A percentile compares a stretch with the other conserved stretches of the same genome.
phyloP scores from a whole-genome alignment of 2,797 vertebrate genomes.

The Philypnodon macrostomus region DNA sequence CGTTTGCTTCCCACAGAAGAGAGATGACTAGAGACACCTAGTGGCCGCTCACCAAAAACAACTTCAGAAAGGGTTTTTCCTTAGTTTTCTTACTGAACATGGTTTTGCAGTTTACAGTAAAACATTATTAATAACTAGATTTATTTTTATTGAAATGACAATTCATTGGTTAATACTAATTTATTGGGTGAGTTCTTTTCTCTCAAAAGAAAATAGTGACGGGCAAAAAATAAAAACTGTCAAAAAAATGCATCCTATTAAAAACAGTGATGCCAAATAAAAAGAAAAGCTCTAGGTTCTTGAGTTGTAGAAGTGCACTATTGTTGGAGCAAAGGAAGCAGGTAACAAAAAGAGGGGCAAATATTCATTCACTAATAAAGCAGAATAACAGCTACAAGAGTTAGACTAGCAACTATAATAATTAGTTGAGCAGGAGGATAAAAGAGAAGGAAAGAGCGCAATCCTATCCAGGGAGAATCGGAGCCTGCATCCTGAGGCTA shows the following conservation, averaged over 20 bases:
- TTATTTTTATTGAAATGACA: no score
- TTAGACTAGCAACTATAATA: constrained; percentile 10
- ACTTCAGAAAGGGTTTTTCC: no score
- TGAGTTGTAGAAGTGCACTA: neutral
- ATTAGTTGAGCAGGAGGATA: constrained; percentile 6
- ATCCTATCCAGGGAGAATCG: constrained; percentile 27
- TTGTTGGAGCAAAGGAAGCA: neutral
- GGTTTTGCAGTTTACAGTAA: no score
- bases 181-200: no score
- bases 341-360: constrained; percentile 5
- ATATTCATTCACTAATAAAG: constrained; percentile 3
- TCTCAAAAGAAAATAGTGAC: neutral
- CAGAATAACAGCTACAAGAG: constrained; percentile 33
- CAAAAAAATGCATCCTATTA: constrained; percentile 5
- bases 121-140: no score
- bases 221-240: constrained; percentile 7
- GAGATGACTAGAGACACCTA: constrained; percentile 45
- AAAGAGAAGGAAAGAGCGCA: constrained; percentile 6
- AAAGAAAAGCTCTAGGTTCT: constrained; percentile 16
- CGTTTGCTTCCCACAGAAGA: neutral
- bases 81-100: no score
- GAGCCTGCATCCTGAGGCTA: constrained; percentile 32
- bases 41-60: constrained; percentile 33
- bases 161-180: no score
- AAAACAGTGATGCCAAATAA: constrained; percentile 15